Percentiles rank a stretch among this genome's conserved stretches.
phyloP scores from a whole-genome alignment of 37 sponge, comb jelly and placozoan genomes.

The Amphimedon queenslandica region DNA sequence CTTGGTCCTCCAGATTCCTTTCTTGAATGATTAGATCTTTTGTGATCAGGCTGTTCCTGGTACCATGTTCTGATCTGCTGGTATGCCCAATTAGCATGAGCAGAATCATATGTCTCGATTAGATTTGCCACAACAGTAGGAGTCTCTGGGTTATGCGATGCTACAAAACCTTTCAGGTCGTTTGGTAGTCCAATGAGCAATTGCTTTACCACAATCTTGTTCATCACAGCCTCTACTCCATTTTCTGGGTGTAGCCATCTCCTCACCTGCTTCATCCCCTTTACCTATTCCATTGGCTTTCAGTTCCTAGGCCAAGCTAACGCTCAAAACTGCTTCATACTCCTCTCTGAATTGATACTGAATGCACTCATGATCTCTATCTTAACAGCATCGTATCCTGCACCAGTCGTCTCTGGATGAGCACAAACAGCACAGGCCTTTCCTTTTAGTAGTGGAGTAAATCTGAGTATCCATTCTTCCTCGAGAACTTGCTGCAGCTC shows the following conservation, averaged over 20 bases:
- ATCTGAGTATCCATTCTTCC: neutral
- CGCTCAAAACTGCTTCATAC: neutral
- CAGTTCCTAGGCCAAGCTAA: neutral
- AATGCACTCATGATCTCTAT: neutral
- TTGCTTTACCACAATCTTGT: slow-evolving; percentile 7
- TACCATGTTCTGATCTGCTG: no score
- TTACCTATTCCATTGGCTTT: neutral
- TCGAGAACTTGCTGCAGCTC: neutral
- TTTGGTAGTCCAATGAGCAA: neutral
- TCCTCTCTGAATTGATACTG: neutral
- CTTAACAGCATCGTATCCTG: neutral
- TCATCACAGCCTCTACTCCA: neutral
- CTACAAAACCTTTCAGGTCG: neutral
- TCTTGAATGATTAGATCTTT: no score
- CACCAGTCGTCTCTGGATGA: no score
- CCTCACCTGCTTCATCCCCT: neutral
- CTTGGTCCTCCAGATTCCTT: neutral
- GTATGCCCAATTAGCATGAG: no score
- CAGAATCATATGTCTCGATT: slow-evolving; percentile 8
- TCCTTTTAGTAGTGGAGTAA: slow-evolving; percentile 1
- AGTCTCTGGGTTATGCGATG: neutral
- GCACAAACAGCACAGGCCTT: slow-evolving; percentile 7
- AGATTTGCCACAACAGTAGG: slow-evolving; percentile 3
- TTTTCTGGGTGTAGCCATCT: neutral
- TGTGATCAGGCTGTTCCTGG: no score